Conservation (phyloP, 1,140 invertebrate species). For the Drosophila lini region DNA sequence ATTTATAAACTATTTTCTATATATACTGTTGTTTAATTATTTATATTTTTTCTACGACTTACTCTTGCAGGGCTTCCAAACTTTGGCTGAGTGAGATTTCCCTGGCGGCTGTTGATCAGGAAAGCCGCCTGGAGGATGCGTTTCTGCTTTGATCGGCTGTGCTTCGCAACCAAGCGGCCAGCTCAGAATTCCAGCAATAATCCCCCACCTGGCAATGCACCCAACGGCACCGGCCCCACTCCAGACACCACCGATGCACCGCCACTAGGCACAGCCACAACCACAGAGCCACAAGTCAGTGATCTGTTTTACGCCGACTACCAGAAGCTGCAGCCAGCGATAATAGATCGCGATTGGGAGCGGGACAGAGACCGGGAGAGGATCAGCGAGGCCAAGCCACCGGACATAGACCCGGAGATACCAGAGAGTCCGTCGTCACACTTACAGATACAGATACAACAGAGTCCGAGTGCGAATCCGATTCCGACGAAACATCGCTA, state of each 20-base stretch:
- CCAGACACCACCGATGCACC: slow-evolving; percentile 48
- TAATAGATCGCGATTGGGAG: slow-evolving; percentile 61
- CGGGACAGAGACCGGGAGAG: slow-evolving; percentile 23
- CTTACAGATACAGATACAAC: slow-evolving; percentile 21
- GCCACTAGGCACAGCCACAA: slow-evolving; percentile 29
- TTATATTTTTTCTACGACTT: slow-evolving; percentile 12
- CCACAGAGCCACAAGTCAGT: slow-evolving; percentile 27
- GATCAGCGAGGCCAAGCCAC: slow-evolving; percentile 67
- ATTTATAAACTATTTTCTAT: slow-evolving; percentile 1
- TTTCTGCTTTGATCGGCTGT: slow-evolving; percentile 93
- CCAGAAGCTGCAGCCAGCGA: slow-evolving; percentile 72
- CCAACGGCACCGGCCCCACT: slow-evolving; percentile 20
- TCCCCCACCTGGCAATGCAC: slow-evolving; percentile 21
- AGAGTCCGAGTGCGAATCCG: neutral
- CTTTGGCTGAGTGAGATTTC: slow-evolving; percentile 41
- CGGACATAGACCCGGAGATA: slow-evolving; percentile 49
- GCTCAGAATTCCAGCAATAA: slow-evolving; percentile 85
- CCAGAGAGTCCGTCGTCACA: slow-evolving; percentile 6
- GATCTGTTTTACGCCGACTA: slow-evolving; percentile 70
- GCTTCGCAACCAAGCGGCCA: slow-evolving; percentile 93
- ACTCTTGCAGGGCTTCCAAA: slow-evolving; percentile 51
- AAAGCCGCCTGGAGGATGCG: slow-evolving; percentile 92
- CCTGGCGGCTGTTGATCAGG: slow-evolving; percentile 67
- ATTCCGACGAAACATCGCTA: slow-evolving; percentile 40
- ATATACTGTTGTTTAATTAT: neutral